Base-by-base conservation (phyloP, 1,140 invertebrate species). In the Delia radicum region DNA sequence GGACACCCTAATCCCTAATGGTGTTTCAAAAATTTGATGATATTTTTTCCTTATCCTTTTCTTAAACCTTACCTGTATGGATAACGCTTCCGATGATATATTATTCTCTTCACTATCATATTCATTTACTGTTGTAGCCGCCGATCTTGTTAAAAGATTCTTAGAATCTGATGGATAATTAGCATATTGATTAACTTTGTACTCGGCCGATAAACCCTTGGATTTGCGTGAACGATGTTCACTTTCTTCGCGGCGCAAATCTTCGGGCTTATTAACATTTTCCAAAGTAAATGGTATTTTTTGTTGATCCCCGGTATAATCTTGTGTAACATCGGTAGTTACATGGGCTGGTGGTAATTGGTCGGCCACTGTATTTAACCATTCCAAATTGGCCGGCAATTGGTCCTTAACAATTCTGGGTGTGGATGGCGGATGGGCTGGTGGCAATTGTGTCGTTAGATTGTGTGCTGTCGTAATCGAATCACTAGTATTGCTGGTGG, bases 131-230 rank as follows among this genome's bases (percentile, higher is more conserved):
- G 81, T 77, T 7, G 80, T 78, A 1, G 82, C 80, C 8, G 83
- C 82, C 1, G 82, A 86, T 1, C 83, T 80, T 5, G 84, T 80
- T 7, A 85, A 63, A 10, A 84, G 74, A 72, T 81, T 85, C 72
- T 85, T 85, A 1, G 80, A 80, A 63, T 85, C 84, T 69, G 81
- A 78, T 28, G 84, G 85, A 78, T 79, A 85, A 74, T 87, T 87
- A 1, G 85, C 85, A 18, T 80, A 85, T 28, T 81, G 83, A 81
- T 86, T 86, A 46, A 80, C 83, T 78, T 83, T 84, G 24, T 85
- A 86, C 33, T 86, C 84, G 12, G 81, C 81, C 2, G 81, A 84
- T 0, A 86, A 76, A 5, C 80, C 84, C 62, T 86, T 86, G 8
- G 84, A 84, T 65, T 85, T 85, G 13, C 84, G 80, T 12, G 81